These are phyloP conservation scores for Lepetodrilus schrolli DNA, from an alignment of 2,888 invertebrate genomes.

Conservation along the genomic window DNA sequence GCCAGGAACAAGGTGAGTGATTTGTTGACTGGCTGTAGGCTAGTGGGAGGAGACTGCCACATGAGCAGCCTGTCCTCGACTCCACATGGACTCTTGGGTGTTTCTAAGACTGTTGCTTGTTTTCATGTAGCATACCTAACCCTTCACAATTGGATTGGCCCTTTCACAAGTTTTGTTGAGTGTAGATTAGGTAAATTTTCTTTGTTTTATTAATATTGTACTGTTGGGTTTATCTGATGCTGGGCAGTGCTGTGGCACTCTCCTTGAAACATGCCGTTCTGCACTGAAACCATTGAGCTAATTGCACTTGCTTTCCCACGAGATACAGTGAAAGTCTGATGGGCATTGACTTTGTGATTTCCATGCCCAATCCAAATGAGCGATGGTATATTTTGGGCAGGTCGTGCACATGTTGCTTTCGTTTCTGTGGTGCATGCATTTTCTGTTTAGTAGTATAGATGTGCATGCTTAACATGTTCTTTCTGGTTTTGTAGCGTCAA, in stretches of 20 bases:
- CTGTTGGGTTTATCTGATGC: neutral
- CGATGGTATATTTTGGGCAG: neutral
- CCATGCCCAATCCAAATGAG: neutral
- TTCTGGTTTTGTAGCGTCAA: neutral
- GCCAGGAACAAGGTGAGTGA: slow-evolving; percentile 59
- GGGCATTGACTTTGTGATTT: neutral
- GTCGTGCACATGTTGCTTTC: neutral
- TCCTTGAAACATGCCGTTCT: too few relatives aligned
- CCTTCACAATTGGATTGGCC: too few relatives aligned
- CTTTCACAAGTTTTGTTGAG: too few relatives aligned
- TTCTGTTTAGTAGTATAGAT: neutral
- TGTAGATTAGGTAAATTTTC: too few relatives aligned
- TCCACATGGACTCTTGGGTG: neutral
- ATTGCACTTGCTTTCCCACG: neutral
- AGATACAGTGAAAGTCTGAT: slow-evolving; percentile 10
- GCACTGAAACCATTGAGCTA: too few relatives aligned
- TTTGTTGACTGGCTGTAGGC: slow-evolving; percentile 16
- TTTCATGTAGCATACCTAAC: slow-evolving; percentile 14
- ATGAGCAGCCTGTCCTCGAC: neutral
- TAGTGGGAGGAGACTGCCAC: slow-evolving; percentile 21
- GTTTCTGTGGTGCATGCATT: neutral
- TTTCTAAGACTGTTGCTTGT: neutral
- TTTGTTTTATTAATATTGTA: too few relatives aligned
- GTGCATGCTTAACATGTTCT: slow-evolving; percentile 2
- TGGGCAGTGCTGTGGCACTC: neutral